Evolutionary conservation across 2,888 invertebrate genomes (phyloP), one percentile per base, ranked within the genome.

Genomic region (Mesoligia furuncula): DNA sequence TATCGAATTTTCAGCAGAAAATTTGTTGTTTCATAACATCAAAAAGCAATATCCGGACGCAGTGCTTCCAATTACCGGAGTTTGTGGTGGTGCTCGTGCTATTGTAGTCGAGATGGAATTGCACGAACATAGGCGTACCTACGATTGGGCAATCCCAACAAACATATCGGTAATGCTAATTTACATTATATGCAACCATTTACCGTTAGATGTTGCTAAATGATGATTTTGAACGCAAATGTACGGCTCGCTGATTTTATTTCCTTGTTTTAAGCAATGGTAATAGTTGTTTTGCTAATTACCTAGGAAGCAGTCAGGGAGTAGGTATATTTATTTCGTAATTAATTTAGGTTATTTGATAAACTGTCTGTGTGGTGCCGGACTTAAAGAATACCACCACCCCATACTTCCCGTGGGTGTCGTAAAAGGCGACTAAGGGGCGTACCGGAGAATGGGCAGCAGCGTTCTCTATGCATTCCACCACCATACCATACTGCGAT

Each of bases 11-110:
- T 65, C 83, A 80, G 74, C 72, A 77, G 65, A 61, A 79, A 87
- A 86, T 85, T 88, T 88, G 87, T 82, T 87, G 80, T 90, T 90
- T 90, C 90, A 90, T 90, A 90, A 87, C 91, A 91, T 90, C 88
- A 90, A 90, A 91, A 90, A 91, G 92, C 92, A 91, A 92, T 93
- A 92, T 91, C 91, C 91, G 90, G 85, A 87, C 89, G 90, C 89
- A 90, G 88, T 88, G 88, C 88, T 89, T 90, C 92, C 91, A 92
- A 93, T 93, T 93, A 92, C 92, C 90, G 90, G 90, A 88, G 91
- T 90, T 90, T 93, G 94, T 89, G 94, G 94, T 92, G 83, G 87
- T 85, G 91, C 88, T 90, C 91, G 88, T 72, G 84, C 88, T 88
- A 87, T 86, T 85, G 88, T 80, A 85, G 90, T 88, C 87, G 86